Evolutionary conservation across 2,888 invertebrate species (phyloP), one percentile per base, ranked within the genome.

Genomic region (Cacoxenus indagator): DNA sequence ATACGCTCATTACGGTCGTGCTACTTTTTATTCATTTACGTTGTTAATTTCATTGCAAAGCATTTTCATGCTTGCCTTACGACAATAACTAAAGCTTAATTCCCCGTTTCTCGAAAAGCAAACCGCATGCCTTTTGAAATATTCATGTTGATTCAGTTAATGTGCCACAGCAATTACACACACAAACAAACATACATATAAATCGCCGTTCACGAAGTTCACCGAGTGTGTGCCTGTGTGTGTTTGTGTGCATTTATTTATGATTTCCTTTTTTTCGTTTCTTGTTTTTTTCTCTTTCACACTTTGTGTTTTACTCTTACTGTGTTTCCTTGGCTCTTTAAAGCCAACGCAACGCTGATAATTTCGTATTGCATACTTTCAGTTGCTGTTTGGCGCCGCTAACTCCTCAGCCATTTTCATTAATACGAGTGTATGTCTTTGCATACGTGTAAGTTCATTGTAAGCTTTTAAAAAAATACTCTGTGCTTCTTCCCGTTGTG

Each of bases 31-130:
- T 62, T 0, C 22, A 11, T 62, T 62, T 62, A 62, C 26, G 59
- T 19, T 61, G 59, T 61, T 61, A 61, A 62, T 62, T 62, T 62
- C 61, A 62, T 37, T 62, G 61, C 61, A n/a, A n/a, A n/a, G n/a
- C n/a, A 45, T 24, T 37, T 37, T 37, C 37, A 37, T 37, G 37
- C 37, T 37, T 37, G 37, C 37, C 5, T 14, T 37, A 5, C 14
- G 14, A 37, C 1, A 11, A 2, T 14, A 37, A 2, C 37, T 37
- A 37, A 37, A 37, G 37, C 14, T 14, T 37, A 11, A 8, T 37
- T 8, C 37, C 9, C 37, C 8, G 8, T 11, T 37, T 51, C 22
- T 51, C 51, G 11, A 19, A 9, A 51, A 19, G 22, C n/a, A 14
- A 51, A 19, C 22, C 51, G 24, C 27, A 59, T 24, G 45, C 45